A percentile compares a stretch with the other conserved stretches of the same genome.
Evolutionary conservation across 2,113 vertebrate species (phyloP).

Genomic region (Scopus umbretta): DNA sequence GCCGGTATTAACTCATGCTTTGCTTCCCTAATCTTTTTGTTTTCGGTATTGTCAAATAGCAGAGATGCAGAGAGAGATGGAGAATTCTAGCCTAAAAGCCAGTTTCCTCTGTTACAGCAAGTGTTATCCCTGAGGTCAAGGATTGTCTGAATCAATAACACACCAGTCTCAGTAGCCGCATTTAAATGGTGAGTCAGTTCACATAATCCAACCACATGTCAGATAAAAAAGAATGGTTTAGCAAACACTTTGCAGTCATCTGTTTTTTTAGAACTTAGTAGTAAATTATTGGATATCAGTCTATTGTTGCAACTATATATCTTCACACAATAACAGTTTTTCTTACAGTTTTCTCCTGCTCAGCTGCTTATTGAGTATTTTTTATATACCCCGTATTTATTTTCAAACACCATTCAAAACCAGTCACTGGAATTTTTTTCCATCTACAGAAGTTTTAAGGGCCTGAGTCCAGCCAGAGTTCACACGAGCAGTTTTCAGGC

Average conservation of each 20-base stretch:
- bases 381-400: constrained; percentile 60
- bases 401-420: constrained; percentile 66
- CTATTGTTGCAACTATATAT: constrained; percentile 25
- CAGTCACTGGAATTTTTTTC: constrained; percentile 49
- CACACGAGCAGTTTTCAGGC: constrained; percentile 39
- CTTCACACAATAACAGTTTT: constrained; percentile 39
- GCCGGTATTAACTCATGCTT: constrained; percentile 27
- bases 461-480: constrained; percentile 43
- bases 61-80: constrained; percentile 13
- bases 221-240: constrained; percentile 46
- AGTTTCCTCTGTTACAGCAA: constrained; percentile 34
- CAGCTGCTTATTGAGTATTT: constrained; percentile 56
- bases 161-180: constrained; percentile 27
- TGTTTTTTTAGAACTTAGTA: constrained; percentile 54
- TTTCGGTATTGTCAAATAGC: constrained; percentile 51
- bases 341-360: constrained; percentile 9
- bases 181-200: constrained; percentile 62
- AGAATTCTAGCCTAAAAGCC: constrained; percentile 26
- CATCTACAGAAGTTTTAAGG: constrained; percentile 39
- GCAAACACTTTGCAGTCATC: constrained; percentile 44
- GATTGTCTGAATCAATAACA: constrained; percentile 63
- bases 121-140: constrained; percentile 52
- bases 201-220: constrained; percentile 60
- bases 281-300: constrained; percentile 53
- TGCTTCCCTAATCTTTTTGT: constrained; percentile 42